These are phyloP conservation scores for Theocolax elegans DNA, from an alignment of 1,140 invertebrate genomes.

Conservation along the genomic window DNA sequence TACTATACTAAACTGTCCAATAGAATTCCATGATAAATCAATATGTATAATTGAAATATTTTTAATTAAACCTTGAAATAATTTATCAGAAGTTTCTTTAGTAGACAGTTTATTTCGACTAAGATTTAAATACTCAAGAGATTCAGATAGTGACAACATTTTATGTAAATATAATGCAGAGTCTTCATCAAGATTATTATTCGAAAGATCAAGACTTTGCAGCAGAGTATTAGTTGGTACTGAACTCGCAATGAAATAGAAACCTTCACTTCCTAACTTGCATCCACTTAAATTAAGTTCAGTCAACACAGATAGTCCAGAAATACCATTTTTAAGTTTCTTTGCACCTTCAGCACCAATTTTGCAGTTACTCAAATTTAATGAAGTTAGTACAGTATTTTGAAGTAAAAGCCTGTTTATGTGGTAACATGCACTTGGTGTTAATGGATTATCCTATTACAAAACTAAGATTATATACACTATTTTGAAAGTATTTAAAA, in stretches of 20 bases:
- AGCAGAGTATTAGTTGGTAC: slow-evolving; percentile 49
- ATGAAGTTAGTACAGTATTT: slow-evolving; percentile 55
- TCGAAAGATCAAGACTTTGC: slow-evolving; percentile 56
- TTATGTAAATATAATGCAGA: slow-evolving; percentile 49
- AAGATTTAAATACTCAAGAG: slow-evolving; percentile 59
- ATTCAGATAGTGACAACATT: slow-evolving; percentile 53
- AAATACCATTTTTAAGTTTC: slow-evolving; percentile 56
- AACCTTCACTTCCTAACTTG: slow-evolving; percentile 61
- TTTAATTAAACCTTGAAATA: slow-evolving; percentile 51
- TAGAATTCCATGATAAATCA: slow-evolving; percentile 63
- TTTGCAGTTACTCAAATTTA: slow-evolving; percentile 64
- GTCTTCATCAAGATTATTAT: slow-evolving; percentile 58
- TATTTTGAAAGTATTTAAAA: background rate
- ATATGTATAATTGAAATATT: slow-evolving; percentile 52
- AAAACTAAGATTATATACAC: background rate
- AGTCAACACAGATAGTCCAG: slow-evolving; percentile 46
- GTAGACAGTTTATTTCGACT: slow-evolving; percentile 64
- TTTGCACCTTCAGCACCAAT: slow-evolving; percentile 58
- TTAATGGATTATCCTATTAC: slow-evolving; percentile 61
- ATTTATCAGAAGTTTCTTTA: slow-evolving; percentile 50
- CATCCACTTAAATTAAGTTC: slow-evolving; percentile 64
- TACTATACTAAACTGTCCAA: slow-evolving; percentile 47
- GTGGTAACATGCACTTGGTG: slow-evolving; percentile 62
- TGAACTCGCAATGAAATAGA: slow-evolving; percentile 54
- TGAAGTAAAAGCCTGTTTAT: slow-evolving; percentile 59